A percentile compares a stretch with the other conserved stretches of the same genome.
Evolutionary conservation across 2,888 invertebrate species (phyloP).

Genomic region (Protonemura montana): DNA sequence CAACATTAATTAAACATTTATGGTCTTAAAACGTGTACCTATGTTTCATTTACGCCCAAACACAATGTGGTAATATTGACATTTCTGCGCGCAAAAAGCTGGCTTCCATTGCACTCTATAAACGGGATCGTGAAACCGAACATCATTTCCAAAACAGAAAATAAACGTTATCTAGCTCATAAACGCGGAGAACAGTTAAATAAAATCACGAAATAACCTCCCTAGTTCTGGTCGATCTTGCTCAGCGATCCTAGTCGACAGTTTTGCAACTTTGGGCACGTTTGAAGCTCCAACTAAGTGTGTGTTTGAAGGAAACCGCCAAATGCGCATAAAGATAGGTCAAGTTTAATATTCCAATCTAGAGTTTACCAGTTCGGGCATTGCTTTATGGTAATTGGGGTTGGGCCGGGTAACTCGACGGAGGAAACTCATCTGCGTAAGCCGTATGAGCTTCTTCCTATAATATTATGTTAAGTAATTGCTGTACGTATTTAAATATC

Average conservation of each 20-base stretch:
- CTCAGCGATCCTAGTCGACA: neutral
- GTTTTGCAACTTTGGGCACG: neutral
- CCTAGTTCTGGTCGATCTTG: neutral
- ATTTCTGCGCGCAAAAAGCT: no score
- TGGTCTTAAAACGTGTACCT: no score
- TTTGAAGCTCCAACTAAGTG: neutral
- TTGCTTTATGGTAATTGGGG: neutral
- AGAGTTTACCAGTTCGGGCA: neutral
- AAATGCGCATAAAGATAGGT: conserved; percentile 7
- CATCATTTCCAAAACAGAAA: neutral
- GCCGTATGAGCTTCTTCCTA: neutral
- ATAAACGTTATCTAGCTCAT: neutral
- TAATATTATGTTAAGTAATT: conserved; percentile 12
- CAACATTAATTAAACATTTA: neutral
- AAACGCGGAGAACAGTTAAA: neutral
- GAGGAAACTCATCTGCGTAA: conserved; percentile 3
- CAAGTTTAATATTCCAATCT: conserved; percentile 7
- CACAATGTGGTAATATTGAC: no score
- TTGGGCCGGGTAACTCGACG: neutral
- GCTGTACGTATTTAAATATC: neutral
- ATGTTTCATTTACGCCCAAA: no score
- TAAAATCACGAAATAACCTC: neutral
- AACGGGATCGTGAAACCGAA: no score
- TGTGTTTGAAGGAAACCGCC: neutral
- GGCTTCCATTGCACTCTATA: no score